Evolutionary conservation across 2,888 invertebrate genomes (phyloP).

Genomic region (Limnephilus auricula): DNA sequence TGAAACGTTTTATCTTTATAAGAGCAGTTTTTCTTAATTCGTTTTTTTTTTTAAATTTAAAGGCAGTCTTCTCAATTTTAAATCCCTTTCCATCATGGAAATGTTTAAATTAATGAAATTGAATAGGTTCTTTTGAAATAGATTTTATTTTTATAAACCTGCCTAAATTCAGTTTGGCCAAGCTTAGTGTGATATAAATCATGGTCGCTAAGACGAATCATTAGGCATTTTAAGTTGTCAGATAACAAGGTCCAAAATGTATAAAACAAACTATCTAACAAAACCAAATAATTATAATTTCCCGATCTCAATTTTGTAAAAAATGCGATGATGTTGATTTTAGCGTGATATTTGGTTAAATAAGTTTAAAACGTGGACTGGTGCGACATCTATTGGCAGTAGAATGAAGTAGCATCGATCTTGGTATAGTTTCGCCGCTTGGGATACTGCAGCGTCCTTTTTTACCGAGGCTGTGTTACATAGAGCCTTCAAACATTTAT

Average conservation of each 20-base stretch:
- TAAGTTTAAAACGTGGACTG: constrained; percentile 7
- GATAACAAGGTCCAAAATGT: not conserved
- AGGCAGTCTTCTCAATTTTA: too few species aligned
- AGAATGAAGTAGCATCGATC: constrained; percentile 7
- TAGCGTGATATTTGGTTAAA: not conserved
- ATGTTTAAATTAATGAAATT: too few species aligned
- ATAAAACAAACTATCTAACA: not conserved
- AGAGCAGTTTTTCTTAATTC: too few species aligned
- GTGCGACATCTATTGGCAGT: constrained; percentile 28
- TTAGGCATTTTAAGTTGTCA: too few species aligned
- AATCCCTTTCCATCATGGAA: too few species aligned
- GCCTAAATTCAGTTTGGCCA: too few species aligned
- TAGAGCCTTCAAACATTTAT: not conserved
- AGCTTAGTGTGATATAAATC: too few species aligned
- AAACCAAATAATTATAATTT: not conserved
- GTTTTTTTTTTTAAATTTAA: too few species aligned
- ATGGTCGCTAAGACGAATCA: too few species aligned
- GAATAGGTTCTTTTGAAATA: too few species aligned
- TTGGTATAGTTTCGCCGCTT: not conserved
- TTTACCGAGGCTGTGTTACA: constrained; percentile 1
- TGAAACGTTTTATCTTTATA: too few species aligned
- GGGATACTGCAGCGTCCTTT: not conserved
- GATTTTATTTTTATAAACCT: too few species aligned
- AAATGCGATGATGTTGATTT: not conserved
- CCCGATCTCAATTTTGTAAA: not conserved